Base-by-base conservation (phyloP, 2,888 invertebrate genomes). In the Cephus sareptanus region DNA sequence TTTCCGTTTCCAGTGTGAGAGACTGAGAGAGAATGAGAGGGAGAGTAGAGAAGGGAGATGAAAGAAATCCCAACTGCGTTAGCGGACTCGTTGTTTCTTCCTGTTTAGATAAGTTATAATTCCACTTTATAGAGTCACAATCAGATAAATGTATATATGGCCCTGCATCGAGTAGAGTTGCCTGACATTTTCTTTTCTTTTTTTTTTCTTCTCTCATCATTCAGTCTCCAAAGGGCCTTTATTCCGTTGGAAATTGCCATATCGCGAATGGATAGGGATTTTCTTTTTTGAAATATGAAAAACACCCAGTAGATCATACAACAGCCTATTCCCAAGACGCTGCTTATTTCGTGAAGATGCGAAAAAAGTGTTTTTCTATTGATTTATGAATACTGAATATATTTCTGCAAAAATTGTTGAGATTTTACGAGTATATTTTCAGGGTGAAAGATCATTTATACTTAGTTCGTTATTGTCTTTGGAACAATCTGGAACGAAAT, bases 1-100 rank as follows among this genome's bases (percentile, higher is more conserved):
- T 34, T 40, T 75, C 77, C 77, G 34, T 15, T 69, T 33, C 12
- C 23, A 34, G 69, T 31, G 69, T 31, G 13, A n/a, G 37, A 12
- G 12, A 30, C 1, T 1, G 56, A 15, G 23, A 40, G 9, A 4
- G 70, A 33, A 33, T 33, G 34, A 4, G n/a, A 33, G 11, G 34
- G 11, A 1, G 3, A 23, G 6, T 4, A 37, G 37, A 13, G 37
- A 13, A 34, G 34, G n/a, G 11, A 31, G 23, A 9, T 9, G 23
- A 23, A 56, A 56, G 23, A 56, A 56, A 56, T 1, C 86, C 85
- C 85, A 87, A 87, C 87, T 87, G 87, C 85, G 84, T 85, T 83
- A 81, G 81, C 82, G 34, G 80, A 80, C 82, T 83, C 83, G 81
- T 84, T 75, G 71, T 75, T 79, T 83, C 79, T 77, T 78, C 76